A percentile compares a stretch with the other conserved stretches of the same genome.
Evolutionary conservation across 1,140 invertebrate species (phyloP).

Genomic region (fruit fly (Drosophila melanogaster)): Release_6_plus_ISO1_MT NT_033777.3:14948501-14949000

Average conservation of each 20-base stretch:
- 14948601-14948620: too few relatives aligned
- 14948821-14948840: conserved; percentile 17
- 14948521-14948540: too few relatives aligned
- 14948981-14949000: conserved; percentile 3
- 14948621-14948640: too few relatives aligned
- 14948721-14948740: conserved; percentile 43
- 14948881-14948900: conserved; percentile 74
- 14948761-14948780: conserved; percentile 81
- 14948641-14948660: background rate
- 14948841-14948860: conserved; percentile 22
- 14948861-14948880: conserved; percentile 78
- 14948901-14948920: conserved; percentile 49
- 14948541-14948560: too few relatives aligned
- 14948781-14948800: conserved; percentile 65
- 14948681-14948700: background rate
- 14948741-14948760: conserved; percentile 75
- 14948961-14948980: background rate
- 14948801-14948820: conserved; percentile 7
- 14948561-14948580: too few relatives aligned
- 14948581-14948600: too few relatives aligned
- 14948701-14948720: background rate
- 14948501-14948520: too few relatives aligned
- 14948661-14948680: background rate
- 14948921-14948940: conserved; percentile 68
- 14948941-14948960: conserved; percentile 58